Base-by-base conservation (phyloP, 2,797 vertebrate species). In the Florisuga fusca region DNA sequence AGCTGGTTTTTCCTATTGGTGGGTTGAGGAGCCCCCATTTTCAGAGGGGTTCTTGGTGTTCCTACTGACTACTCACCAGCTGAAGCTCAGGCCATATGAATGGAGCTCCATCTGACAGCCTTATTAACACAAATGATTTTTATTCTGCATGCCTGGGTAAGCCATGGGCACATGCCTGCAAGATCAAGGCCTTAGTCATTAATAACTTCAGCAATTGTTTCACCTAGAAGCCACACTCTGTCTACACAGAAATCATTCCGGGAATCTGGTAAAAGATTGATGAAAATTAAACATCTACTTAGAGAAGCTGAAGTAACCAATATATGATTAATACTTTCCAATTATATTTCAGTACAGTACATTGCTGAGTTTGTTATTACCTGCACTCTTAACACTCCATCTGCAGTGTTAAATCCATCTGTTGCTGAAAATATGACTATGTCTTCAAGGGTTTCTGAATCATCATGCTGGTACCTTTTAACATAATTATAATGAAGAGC, bases 391-490 rank as follows among this genome's bases (percentile, higher is more conserved):
- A 99, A 98, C 34, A 96, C 82, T 61, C 98, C 98, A 55, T 98
- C 97, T 74, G 97, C 98, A 33, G 97, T 97, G 98, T 99, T 99
- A 96, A 98, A 96, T 91, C 98, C 98, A 96, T 99, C 99, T 50
- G 98, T 98, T 96, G 98, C 98, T 77, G 93, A 98, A 97, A 99
- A 98, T 75, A 96, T 94, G 46, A 98, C 85, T 64, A 96, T 96
- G 78, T 99, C 98, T 97, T 98, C 97, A 8, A 98, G 96, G 67
- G 98, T 99, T 97, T 99, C 99, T 11, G 99, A 99, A 98, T 99
- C 99, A 59, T 99, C 99, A 50, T 98, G 98, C 96, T 98, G 97
- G 96, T 99, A 99, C 97, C 99, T 99, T 97, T 91, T 96, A 97
- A 97, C 95, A 97, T 95, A 95, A 97, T 97, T 96, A 95, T 93